Evolutionary conservation across 2,113 vertebrate genomes (phyloP).

Genomic region (Hippotragus niger): DNA sequence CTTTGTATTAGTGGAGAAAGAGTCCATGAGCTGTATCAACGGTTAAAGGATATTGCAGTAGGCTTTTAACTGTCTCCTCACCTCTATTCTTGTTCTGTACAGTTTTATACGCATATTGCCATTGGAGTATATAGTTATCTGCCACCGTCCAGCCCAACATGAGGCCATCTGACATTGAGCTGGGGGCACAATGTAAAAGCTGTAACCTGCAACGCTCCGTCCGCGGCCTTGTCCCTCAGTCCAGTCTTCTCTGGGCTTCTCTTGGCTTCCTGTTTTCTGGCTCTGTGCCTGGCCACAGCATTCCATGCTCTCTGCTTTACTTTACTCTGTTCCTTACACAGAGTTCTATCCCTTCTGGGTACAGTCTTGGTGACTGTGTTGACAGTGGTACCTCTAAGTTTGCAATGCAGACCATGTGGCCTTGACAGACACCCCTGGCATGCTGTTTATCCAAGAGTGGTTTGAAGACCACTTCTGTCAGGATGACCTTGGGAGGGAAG

Average conservation of each 20-base stretch:
- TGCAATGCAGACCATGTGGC: not conserved
- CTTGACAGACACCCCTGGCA: not conserved
- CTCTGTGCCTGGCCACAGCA: not conserved
- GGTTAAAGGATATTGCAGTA: not conserved
- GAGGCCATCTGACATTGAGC: no score
- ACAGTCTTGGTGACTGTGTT: not conserved
- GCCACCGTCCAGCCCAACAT: not conserved
- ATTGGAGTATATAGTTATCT: not conserved
- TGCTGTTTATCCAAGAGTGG: not conserved
- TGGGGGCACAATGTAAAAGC: not conserved
- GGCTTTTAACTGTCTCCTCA: not conserved
- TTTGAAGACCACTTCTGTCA: not conserved
- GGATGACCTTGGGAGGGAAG: not conserved
- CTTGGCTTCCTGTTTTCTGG: not conserved
- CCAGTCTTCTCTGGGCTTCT: not conserved
- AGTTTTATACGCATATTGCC: not conserved
- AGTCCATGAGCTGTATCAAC: not conserved
- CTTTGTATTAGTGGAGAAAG: not conserved
- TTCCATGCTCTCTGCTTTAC: not conserved
- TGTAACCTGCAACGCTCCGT: accelerated
- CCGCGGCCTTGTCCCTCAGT: no score
- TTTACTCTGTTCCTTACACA: not conserved
- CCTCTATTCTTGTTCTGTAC: not conserved
- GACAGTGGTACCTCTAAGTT: not conserved
- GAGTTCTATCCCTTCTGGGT: not conserved